Conservation (phyloP, 2,113 vertebrate genomes). For the Gasterosteus nipponicus region DNA sequence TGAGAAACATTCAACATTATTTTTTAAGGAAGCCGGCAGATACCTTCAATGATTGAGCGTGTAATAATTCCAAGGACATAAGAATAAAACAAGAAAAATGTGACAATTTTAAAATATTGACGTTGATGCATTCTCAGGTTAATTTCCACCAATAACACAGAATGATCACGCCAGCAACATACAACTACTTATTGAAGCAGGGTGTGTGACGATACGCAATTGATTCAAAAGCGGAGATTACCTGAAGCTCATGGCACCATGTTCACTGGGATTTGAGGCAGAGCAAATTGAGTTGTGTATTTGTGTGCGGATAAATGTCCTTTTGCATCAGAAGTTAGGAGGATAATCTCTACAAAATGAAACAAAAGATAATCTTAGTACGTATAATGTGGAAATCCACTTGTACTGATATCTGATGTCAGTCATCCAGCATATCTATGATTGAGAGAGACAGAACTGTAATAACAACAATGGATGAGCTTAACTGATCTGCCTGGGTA, state of each 20-base stretch:
- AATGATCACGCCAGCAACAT: background rate
- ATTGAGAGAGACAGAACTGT: background rate
- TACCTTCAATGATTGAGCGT: background rate
- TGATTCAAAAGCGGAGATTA: constrained; percentile 21
- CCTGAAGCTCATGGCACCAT: constrained; percentile 1
- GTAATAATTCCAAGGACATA: background rate
- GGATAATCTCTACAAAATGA: constrained; percentile 20
- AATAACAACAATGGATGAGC: background rate
- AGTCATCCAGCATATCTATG: background rate
- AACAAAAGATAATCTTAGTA: constrained; percentile 28
- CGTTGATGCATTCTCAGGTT: background rate
- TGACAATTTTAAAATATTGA: background rate
- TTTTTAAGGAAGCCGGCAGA: background rate
- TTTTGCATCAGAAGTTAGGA: background rate
- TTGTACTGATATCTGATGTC: background rate
- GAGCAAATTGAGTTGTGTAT: background rate
- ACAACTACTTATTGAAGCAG: background rate
- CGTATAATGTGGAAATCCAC: background rate
- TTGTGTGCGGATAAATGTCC: constrained; percentile 14
- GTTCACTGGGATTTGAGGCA: background rate
- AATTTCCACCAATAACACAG: background rate
- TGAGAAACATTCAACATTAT: background rate
- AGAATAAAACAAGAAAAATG: background rate
- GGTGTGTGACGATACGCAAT: constrained; percentile 4
- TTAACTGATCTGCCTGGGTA: background rate